Evolutionary conservation across 2,888 invertebrate genomes (phyloP), one percentile per base, ranked within the genome.

Genomic region (Drosophila neonasuta): DNA sequence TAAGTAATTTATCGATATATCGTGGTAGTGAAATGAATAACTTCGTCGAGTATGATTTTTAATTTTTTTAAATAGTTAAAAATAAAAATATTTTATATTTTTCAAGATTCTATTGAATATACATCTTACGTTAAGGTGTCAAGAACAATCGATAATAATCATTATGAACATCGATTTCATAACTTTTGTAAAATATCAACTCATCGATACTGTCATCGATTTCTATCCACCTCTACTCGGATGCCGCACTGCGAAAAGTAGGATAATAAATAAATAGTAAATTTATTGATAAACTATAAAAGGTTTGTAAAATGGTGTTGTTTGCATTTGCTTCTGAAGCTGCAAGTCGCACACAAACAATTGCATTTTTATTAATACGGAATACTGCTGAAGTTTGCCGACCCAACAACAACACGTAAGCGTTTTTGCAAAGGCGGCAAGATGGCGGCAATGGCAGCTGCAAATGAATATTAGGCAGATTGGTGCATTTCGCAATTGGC

Each of bases 391-490:
- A 2, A 41, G 41, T 48, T 30, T 30, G 11, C 3, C 2, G 0
- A n/a, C 5, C 15, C 9, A 20, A 10, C 29, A 13, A 17, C 24
- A 59, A 57, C 78, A 79, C 69, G 78, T 76, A 76, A 75, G 70
- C 75, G 50, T 36, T 61, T 74, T 56, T 46, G 55, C 15, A 42
- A 17, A 46, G 39, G 66, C 62, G 49, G 58, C 79, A 80, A 80
- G 81, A 80, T 80, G 79, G 79, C 79, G 79, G 68, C 79, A 67
- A 29, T 11, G 36, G 11, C 36, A 36, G 15, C 8, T 45, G 42
- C 3, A 57, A 65, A 60, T 32, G 45, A 41, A 59, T 45, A 24
- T 5, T 1, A 36, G 39, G 15, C 30, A 50, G 17, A 20, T 29
- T 36, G 39, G 9, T 29, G 20, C 5, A 8, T 10, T 7, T 46